Percentiles rank a stretch among this genome's conserved stretches.
These are phyloP conservation scores for Habrosyne pyritoides DNA, from an alignment of 2,888 invertebrate species.

Conservation along the genomic window DNA sequence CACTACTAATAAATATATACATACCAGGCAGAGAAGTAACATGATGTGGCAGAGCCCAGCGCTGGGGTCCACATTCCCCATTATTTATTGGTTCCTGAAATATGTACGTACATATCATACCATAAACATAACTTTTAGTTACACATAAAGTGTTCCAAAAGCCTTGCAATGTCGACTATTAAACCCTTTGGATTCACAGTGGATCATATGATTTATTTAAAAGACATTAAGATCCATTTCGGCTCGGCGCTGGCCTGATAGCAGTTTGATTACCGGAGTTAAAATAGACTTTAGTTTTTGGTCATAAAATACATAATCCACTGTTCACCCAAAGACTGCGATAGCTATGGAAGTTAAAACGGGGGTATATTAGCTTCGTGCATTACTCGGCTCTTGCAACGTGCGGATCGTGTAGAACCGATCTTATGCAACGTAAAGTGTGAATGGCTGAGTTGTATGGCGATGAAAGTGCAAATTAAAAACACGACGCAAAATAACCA, in stretches of 20 bases:
- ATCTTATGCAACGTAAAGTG: constrained; percentile 27
- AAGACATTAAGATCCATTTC: neutral
- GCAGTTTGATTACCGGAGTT: neutral
- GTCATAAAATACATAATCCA: no score
- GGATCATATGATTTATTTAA: neutral
- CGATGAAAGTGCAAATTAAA: constrained; percentile 61
- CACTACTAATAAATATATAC: neutral
- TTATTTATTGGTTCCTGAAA: constrained; percentile 62
- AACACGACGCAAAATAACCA: constrained; percentile 44
- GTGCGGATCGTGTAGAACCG: constrained; percentile 15
- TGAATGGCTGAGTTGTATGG: constrained; percentile 34
- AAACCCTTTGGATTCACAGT: neutral
- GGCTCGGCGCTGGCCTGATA: neutral
- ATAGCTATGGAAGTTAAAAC: constrained; percentile 4
- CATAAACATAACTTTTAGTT: constrained; percentile 9
- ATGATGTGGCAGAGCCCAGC: constrained; percentile 84
- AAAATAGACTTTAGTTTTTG: neutral
- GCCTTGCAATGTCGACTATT: constrained; percentile 16
- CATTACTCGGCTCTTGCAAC: constrained; percentile 26
- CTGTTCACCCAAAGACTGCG: no score
- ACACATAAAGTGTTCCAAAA: constrained; percentile 3
- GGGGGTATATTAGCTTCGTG: constrained; percentile 22
- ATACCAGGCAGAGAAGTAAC: constrained; percentile 85
- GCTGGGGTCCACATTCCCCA: constrained; percentile 71
- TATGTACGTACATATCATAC: constrained; percentile 23